phyloP scores from a whole-genome alignment of 2,797 vertebrate species.

The Sternarchorhynchus goeldii region DNA sequence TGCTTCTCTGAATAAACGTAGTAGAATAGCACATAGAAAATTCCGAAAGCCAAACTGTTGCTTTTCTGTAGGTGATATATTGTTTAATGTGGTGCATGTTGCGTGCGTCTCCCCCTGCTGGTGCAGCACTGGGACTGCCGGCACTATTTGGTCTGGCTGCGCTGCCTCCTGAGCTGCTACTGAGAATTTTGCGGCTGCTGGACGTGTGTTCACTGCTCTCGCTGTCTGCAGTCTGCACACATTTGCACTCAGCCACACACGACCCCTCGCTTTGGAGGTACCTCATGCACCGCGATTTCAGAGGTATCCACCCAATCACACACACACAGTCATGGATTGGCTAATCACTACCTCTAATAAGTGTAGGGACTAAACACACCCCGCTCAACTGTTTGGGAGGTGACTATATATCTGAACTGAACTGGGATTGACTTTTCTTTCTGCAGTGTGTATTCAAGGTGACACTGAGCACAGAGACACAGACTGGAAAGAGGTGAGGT shows the following conservation, averaged over 20 bases:
- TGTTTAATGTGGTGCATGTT: neutral
- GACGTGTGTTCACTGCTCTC: slow-evolving; percentile 80
- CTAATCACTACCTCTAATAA: too few species aligned
- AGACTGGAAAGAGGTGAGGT: slow-evolving; percentile 74
- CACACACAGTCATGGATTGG: neutral
- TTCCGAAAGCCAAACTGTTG: too few species aligned
- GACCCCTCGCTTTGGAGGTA: slow-evolving; percentile 91
- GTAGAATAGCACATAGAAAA: too few species aligned
- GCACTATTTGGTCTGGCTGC: slow-evolving; percentile 87
- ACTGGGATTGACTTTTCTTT: neutral
- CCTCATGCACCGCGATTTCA: slow-evolving; percentile 85
- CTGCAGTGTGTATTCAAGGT: slow-evolving; percentile 47
- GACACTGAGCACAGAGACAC: slow-evolving; percentile 60
- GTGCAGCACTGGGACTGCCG: slow-evolving; percentile 86
- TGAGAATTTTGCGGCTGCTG: slow-evolving; percentile 86
- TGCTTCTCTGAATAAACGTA: too few species aligned
- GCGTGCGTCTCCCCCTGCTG: slow-evolving; percentile 24
- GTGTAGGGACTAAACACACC: too few species aligned
- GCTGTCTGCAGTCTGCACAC: slow-evolving; percentile 81
- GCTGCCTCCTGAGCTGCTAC: slow-evolving; percentile 88
- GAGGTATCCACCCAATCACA: slow-evolving; percentile 71
- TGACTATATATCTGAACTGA: neutral
- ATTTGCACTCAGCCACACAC: slow-evolving; percentile 73
- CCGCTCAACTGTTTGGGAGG: neutral
- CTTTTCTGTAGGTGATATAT: neutral